A percentile compares a stretch with the other conserved stretches of the same genome.
phyloP scores from a whole-genome alignment of 2,113 vertebrate genomes.

The Cnemophilus loriae region DNA sequence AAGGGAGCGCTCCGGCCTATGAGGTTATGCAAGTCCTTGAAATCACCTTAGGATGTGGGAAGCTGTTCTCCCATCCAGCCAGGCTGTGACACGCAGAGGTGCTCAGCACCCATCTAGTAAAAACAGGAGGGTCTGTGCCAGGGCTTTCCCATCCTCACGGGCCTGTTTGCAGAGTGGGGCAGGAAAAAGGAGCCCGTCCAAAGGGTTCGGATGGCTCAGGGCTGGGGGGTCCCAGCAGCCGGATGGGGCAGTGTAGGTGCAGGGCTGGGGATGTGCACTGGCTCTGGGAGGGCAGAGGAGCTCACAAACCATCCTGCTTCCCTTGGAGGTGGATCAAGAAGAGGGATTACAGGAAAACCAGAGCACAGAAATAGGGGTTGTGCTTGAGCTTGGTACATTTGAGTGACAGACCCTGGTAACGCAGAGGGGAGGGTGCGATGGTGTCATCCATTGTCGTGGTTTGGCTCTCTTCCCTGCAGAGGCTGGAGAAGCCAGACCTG shows the following conservation, averaged over 20 bases:
- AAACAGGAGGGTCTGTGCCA: neutral
- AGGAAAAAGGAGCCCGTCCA: neutral
- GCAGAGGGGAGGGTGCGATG: fast-evolving
- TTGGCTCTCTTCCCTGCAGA: neutral
- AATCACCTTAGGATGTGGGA: neutral
- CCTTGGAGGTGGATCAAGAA: neutral
- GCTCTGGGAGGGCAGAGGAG: neutral
- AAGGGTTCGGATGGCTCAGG: neutral
- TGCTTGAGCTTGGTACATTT: fast-evolving
- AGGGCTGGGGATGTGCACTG: neutral
- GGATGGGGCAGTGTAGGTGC: neutral
- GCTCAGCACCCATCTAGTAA: neutral
- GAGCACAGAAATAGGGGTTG: neutral
- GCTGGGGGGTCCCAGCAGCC: fast-evolving
- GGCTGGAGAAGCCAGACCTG: neutral
- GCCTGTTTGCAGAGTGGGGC: neutral
- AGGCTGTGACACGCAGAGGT: neutral
- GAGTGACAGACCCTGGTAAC: neutral
- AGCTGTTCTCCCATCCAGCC: neutral
- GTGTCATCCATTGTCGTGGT: fast-evolving
- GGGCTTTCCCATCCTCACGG: neutral
- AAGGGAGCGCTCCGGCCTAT: neutral
- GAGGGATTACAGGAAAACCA: neutral
- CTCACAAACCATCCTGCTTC: neutral
- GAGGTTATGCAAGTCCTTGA: neutral